Base-by-base conservation (phyloP, 2,113 vertebrate genomes). In the Malurus cyaneus region DNA sequence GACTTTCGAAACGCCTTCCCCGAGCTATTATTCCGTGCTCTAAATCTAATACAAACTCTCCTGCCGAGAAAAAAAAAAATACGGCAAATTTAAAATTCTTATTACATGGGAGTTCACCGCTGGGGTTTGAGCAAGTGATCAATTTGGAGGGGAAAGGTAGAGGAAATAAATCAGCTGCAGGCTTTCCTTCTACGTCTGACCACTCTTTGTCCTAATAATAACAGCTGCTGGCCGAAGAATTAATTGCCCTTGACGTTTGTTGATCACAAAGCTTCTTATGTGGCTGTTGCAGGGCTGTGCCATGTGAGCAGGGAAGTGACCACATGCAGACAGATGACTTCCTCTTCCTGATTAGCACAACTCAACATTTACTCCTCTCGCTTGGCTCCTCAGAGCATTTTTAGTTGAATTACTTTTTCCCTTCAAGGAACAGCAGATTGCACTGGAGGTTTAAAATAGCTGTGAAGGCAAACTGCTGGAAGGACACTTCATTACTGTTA, bases 221-320 rank as follows among this genome's bases (percentile, higher is more conserved):
- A 91, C 86, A 94, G 89, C 95, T 96, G 93, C 96, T 89, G 61
- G 76, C 85, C 42, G 29, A 95, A 76, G 96, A 96, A 94, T 96
- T 97, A 96, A 89, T 81, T 96, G 95, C 89, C 84, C 95, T 69
- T 80, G 92, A 95, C 96, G 89, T 94, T 94, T 96, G 97, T 93
- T 94, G 92, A 91, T 73, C 94, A 88, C 92, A 94, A 97, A 96
- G 91, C 97, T 94, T 67, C 94, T 97, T 97, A 95, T 21, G 88
- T 11, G 78, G 93, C 95, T 19, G 41, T 84, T 74, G 69, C 41
- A 76, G 93, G 79, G 76, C 94, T 79, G 32, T 67, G 94, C 83
- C 77, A 23, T 88, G 92, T 80, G 78, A 96, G 85, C 96, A 95
- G 89, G 77, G 80, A 69, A 94, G 95, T 52, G 67, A 92, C 77